phyloP scores from a whole-genome alignment of 2,113 vertebrate species.

The Oryzias woworae region DNA sequence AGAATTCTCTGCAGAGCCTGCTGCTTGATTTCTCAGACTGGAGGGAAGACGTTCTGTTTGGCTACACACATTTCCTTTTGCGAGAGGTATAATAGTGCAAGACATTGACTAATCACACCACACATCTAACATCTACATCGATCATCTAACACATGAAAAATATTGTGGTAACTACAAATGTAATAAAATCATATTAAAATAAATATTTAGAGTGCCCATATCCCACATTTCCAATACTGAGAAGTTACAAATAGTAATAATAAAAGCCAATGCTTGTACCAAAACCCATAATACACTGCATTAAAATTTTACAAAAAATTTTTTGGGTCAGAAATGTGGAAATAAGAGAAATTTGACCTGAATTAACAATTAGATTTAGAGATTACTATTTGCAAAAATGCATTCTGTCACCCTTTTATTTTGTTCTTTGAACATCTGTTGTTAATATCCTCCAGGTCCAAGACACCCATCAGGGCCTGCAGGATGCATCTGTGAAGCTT shows the following conservation, averaged over 20 bases:
- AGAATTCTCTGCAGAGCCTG: conserved; percentile 96
- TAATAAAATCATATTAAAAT: not conserved
- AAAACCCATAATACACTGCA: too few relatives aligned
- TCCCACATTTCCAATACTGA: not conserved
- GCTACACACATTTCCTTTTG: conserved; percentile 94
- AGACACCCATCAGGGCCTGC: conserved; percentile 91
- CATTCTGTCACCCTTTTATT: not conserved
- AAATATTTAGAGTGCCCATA: not conserved
- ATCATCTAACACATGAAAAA: too few relatives aligned
- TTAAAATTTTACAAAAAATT: too few relatives aligned
- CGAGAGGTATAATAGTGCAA: conserved; percentile 76
- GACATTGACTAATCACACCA: not conserved
- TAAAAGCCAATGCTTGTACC: too few relatives aligned
- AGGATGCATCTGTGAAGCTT: conserved; percentile 94
- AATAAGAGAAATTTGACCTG: too few relatives aligned
- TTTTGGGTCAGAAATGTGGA: too few relatives aligned
- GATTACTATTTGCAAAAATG: not conserved
- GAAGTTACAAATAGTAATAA: too few relatives aligned
- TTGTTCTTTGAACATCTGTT: not conserved
- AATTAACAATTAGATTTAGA: too few relatives aligned
- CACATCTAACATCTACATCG: not conserved
- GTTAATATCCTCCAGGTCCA: conserved; percentile 74
- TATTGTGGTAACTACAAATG: too few relatives aligned
- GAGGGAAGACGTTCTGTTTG: conserved; percentile 96
- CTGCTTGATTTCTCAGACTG: conserved; percentile 96